These are phyloP conservation scores for Tragelaphus eurycerus DNA, from an alignment of 2,797 vertebrate genomes.

Conservation along the genomic window DNA sequence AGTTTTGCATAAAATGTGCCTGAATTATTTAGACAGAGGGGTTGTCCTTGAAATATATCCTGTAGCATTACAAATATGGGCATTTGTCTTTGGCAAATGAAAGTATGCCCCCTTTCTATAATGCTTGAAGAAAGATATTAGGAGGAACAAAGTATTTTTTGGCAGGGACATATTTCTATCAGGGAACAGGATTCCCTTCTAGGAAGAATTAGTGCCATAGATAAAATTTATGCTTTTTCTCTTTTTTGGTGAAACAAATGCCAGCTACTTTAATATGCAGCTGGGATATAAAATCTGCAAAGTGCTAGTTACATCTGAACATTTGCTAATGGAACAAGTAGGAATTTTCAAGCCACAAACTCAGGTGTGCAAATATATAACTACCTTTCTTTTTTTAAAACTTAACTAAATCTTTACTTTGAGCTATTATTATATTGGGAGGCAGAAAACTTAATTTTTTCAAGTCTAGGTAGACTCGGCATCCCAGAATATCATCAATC, in stretches of 20 bases:
- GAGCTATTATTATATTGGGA: background rate
- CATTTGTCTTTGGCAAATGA: background rate
- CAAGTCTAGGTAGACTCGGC: background rate
- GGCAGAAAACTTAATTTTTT: background rate
- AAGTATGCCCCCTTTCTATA: background rate
- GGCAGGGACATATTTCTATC: background rate
- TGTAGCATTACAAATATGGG: background rate
- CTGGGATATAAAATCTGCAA: background rate
- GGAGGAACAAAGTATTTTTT: background rate
- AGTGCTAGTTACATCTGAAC: background rate
- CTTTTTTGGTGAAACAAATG: background rate
- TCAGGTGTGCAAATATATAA: background rate
- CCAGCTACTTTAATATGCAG: background rate
- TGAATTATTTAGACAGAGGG: background rate
- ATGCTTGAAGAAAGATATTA: background rate
- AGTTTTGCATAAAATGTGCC: background rate
- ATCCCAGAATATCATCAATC: background rate
- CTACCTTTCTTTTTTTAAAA: background rate
- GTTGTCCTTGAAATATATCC: background rate
- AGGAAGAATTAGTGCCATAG: background rate
- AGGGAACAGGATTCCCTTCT: background rate
- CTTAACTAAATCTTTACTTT: background rate
- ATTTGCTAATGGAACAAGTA: background rate
- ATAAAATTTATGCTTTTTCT: background rate
- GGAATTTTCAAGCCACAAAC: background rate